Conservation (phyloP, 1,140 invertebrate species). For the Magallana ariakensis region DNA sequence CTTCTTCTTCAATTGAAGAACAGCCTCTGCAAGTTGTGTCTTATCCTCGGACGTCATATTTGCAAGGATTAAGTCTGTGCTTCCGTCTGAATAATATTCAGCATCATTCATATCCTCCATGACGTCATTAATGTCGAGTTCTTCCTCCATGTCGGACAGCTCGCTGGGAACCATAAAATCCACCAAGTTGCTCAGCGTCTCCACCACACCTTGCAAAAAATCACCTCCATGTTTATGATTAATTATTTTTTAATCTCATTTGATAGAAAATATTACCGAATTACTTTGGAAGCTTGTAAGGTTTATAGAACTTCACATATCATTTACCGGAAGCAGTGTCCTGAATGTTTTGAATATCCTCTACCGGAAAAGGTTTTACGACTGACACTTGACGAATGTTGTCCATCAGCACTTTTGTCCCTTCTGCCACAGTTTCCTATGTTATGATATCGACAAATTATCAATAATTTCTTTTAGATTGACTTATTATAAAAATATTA, state of each 20-base stretch:
- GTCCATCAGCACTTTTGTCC: constrained; percentile 18
- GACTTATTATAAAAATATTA: too few species aligned
- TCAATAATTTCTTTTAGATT: too few species aligned
- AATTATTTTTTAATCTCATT: too few species aligned
- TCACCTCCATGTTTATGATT: too few species aligned
- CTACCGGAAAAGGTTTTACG: constrained; percentile 44
- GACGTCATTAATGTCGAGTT: neutral
- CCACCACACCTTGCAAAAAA: neutral
- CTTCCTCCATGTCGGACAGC: neutral
- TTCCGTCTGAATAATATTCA: neutral
- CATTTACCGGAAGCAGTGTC: constrained; percentile 19
- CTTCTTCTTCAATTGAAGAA: neutral
- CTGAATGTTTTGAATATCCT: constrained; percentile 37
- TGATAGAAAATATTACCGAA: too few species aligned
- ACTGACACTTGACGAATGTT: constrained; percentile 31
- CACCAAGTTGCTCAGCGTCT: neutral
- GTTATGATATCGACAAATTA: too few species aligned
- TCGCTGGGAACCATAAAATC: constrained; percentile 6
- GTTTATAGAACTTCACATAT: too few species aligned
- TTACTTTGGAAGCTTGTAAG: too few species aligned
- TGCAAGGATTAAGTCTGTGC: neutral
- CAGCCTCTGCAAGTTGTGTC: neutral
- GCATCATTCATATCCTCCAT: neutral
- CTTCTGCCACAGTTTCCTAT: constrained; percentile 42
- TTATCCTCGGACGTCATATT: constrained; percentile 4